phyloP scores from a whole-genome alignment of 2,888 invertebrate species.

The Dasysyrphus tricinctus region DNA sequence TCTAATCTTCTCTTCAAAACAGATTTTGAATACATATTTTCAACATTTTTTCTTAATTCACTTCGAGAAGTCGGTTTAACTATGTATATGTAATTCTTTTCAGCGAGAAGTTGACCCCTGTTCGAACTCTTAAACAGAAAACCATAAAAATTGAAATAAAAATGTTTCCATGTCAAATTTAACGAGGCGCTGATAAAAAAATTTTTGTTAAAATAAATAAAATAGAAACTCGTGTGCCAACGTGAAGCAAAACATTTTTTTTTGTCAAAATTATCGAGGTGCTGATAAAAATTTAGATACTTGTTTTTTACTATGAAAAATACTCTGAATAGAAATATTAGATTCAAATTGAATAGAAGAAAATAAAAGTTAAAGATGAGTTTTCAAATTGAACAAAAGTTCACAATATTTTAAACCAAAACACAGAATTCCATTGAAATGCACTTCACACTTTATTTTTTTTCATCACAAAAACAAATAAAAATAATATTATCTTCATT shows the following conservation, averaged over 20 bases:
- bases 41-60: too few relatives aligned
- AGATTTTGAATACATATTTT: too few relatives aligned
- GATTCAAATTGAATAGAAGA: not conserved
- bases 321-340: not conserved
- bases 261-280: too few relatives aligned
- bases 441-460: constrained; percentile 15
- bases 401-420: not conserved
- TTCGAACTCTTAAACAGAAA: too few relatives aligned
- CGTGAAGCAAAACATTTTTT: not conserved
- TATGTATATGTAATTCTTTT: too few relatives aligned
- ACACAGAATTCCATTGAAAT: not conserved
- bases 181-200: not conserved
- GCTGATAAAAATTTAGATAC: constrained; percentile 1
- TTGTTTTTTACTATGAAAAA: not conserved
- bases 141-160: not conserved
- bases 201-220: not conserved
- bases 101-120: too few relatives aligned
- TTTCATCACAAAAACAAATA: constrained; percentile 39
- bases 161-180: not conserved
- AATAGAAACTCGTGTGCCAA: not conserved
- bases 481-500: constrained; percentile 66
- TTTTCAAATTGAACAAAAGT: not conserved
- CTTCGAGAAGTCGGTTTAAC: too few relatives aligned
- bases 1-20: too few relatives aligned
- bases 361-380: not conserved